Base-by-base conservation (phyloP, 2,888 invertebrate species). In the Idaea straminata region DNA sequence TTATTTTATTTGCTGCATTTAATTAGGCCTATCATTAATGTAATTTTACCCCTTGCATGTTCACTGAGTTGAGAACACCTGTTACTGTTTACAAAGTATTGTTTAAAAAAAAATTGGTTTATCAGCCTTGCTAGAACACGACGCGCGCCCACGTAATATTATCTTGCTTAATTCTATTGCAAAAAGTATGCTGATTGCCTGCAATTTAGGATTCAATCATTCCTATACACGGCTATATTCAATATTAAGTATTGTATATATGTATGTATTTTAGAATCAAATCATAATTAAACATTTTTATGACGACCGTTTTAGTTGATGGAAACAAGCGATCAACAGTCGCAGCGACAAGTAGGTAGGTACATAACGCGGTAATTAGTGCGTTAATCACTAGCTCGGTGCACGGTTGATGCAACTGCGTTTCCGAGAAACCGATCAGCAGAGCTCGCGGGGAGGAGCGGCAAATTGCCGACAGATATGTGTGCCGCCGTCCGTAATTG, bases 381-480 rank as follows among this genome's bases (percentile, higher is more conserved):
- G 82, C 87, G 83, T 88, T 91, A 90, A 91, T 89, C 87, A 84
- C 83, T 77, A 81, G 82, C 84, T 78, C 77, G 78, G 78, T 73
- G 77, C 80, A 75, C 80, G 77, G 83, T 85, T 85, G 88, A 86
- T 89, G 89, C 89, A 88, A 88, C 87, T 82, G 83, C 77, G 81
- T 79, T 92, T 92, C 92, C 82, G 79, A 87, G 92, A 92, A 92
- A 73, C 79, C 86, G 87, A 88, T 89, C 90, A 87, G 77, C 79
- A 83, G 77, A 80, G 87, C 83, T 84, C 80, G 84, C 85, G 82
- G 72, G 47, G 80, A 82, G 85, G 84, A 86, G 85, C 88, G 87
- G 90, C 89, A 91, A 91, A 90, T 92, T 91, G 85, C 89, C 83
- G 83, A 77, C 88, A 90, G 90, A 90, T 91, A 91, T 89, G 89